Base-by-base conservation (phyloP, 2,113 vertebrate genomes). In the Halichoerus grypus region DNA sequence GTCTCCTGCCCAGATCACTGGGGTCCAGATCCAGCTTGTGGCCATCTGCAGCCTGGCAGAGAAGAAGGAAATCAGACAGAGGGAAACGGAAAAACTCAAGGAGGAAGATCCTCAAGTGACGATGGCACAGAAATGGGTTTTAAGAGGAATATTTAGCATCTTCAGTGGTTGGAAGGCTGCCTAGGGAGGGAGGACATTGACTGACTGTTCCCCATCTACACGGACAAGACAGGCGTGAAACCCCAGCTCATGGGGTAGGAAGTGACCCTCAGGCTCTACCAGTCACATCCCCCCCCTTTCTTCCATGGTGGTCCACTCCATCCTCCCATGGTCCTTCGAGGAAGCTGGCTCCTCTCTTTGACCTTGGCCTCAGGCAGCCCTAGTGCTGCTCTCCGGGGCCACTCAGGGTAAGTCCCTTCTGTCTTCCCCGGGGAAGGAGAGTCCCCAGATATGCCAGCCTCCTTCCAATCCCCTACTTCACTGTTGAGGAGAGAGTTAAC, bases 1-100 rank as follows among this genome's bases (percentile, higher is more conserved):
- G 26, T 63, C 59, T 36, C 24, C 63, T 1, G 22, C 55, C 42
- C n/a, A 12, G 3, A 1, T 33, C 13, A 1, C 13, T 1, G 10
- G 72, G 31, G 5, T 18, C 46, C 33, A 26, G 9, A 28, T 5
- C 59, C 24, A 74, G 18, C 22, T 24, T 19, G 71, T 55, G 13
- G 49, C 59, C 39, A 7, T 3, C 93, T n/a, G 39, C 33, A 59
- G 33, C 67, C 16, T 59, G 36, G 19, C 22, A 42, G 53, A 31
- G 36, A 15, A 82, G 81, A 53, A 8, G 80, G 79, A 67, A 42
- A 16, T 11, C 2, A 1, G 72, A 65, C 2, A 6, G 24, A 74
- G 31, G 24, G 55, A 65, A 46, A 71, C 0, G 3, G 71, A 21
- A 16, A 51, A 24, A 16, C 31, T 10, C 31, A 0, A 46, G 61